Evolutionary conservation across 53 echinoderm and acorn worm genomes (phyloP), one percentile per base, ranked within the genome.

Genomic region (Paracentrotus lividus): DNA sequence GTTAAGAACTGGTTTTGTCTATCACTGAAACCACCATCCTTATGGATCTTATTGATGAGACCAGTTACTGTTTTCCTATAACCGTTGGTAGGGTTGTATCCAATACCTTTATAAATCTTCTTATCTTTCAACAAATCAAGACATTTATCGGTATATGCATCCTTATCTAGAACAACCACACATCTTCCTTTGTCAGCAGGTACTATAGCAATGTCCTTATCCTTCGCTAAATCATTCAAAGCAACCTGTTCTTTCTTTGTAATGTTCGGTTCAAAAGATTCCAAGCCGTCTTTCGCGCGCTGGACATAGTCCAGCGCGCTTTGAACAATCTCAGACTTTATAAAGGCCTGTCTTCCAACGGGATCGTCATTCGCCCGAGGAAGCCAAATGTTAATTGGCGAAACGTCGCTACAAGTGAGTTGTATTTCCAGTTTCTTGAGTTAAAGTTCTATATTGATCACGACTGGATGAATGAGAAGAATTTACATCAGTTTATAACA

Each of bases 161-260:
- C 29, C 24, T 89, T 90, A 45, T 90, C 61, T 18, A 59, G 90
- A 1, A 90, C 59, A 14, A 90, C 90, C 2, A 59, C 90, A 44
- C 90, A 90, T 59, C 67, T 90, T 21, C 45, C 90, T 59, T 90
- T 90, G 26, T 90, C 67, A 31, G 90, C 90, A 51, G 32, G 58
- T 4, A 90, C 61, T 26, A 90, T 90, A 18, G 36, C 90, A 64
- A 90, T 90, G 67, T 90, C 61, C 20, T 90, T 59, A 32, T 90
- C 65, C 9, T 60, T 64, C 33, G 90, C 34, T 45, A 90, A 90
- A 18, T 60, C 61, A 8, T 52, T 20, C 40, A 1, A 42, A 4
- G 90, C 90, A 15, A 10, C 9, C 5, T 54, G 36, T 64, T 90
- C 64, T 29, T 64, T 29, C 29, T n/a, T 29, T 64, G 64, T n/a